A percentile compares a stretch with the other conserved stretches of the same genome.
Conservation (phyloP, 2,888 invertebrate species). For the Altica lythri region DNA sequence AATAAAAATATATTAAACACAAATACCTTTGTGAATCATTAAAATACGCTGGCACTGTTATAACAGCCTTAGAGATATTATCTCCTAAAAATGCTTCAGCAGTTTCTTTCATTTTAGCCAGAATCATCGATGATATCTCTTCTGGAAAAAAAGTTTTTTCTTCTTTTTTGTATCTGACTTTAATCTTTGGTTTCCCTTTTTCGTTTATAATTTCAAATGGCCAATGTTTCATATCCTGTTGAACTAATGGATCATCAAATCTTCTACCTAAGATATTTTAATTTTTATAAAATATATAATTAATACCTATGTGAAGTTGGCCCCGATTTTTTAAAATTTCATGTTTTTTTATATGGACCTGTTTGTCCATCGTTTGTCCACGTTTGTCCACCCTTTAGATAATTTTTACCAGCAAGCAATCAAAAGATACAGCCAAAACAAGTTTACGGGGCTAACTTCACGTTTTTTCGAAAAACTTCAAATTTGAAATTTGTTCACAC, state of each 20-base stretch:
- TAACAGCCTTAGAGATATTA: slow-evolving; percentile 59
- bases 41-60: slow-evolving; percentile 68
- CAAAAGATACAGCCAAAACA: too few relatives aligned
- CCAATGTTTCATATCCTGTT: slow-evolving; percentile 68
- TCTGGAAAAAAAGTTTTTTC: slow-evolving; percentile 58
- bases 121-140: slow-evolving; percentile 64
- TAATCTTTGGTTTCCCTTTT: slow-evolving; percentile 56
- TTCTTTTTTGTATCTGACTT: slow-evolving; percentile 56
- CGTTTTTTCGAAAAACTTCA: too few relatives aligned
- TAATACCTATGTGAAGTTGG: too few relatives aligned
- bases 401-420: too few relatives aligned
- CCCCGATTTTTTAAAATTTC: too few relatives aligned
- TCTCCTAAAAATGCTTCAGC: slow-evolving; percentile 58
- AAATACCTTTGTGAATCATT: slow-evolving; percentile 64
- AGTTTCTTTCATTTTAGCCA: slow-evolving; percentile 64
- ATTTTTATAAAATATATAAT: not conserved
- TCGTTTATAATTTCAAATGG: slow-evolving; percentile 65
- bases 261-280: slow-evolving; percentile 60
- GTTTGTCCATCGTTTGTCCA: too few relatives aligned
- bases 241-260: slow-evolving; percentile 67
- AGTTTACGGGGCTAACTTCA: too few relatives aligned
- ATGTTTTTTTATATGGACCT: too few relatives aligned
- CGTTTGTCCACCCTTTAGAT: too few relatives aligned
- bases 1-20: not conserved
- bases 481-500: too few relatives aligned